These are phyloP conservation scores for Schizopygopsis pylzovi DNA, from an alignment of 2,797 vertebrate genomes.

Conservation along the genomic window DNA sequence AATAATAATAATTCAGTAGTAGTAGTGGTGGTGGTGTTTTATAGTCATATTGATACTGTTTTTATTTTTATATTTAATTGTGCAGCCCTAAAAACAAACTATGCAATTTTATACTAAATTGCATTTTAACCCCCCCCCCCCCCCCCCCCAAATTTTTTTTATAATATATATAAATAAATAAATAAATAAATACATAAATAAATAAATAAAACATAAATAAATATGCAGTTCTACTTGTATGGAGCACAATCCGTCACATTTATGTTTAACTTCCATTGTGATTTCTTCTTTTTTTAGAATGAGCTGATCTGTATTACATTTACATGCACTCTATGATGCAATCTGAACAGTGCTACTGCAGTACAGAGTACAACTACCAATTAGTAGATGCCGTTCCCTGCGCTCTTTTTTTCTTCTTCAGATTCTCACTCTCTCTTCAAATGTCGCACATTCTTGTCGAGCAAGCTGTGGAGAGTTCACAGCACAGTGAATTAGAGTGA, in stretches of 20 bases:
- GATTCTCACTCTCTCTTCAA: constrained; percentile 45
- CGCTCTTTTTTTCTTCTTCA: background rate
- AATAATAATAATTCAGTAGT: background rate
- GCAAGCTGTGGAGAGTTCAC: constrained; percentile 49
- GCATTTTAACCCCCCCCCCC: background rate
- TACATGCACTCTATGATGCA: background rate
- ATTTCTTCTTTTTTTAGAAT: background rate
- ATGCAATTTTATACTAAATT: background rate
- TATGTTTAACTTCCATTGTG: background rate
- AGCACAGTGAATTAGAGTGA: constrained; percentile 49
- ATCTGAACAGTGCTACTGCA: background rate
- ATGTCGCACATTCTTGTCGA: constrained; percentile 48
- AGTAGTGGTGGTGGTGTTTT: background rate
- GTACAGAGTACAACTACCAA: constrained; percentile 7
- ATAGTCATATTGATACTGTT: background rate
- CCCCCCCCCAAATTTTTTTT: too few species aligned
- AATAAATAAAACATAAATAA: too few species aligned
- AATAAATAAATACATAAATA: too few species aligned
- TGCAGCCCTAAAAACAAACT: background rate
- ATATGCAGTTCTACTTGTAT: background rate
- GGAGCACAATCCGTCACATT: background rate
- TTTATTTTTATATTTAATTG: background rate
- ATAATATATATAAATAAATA: too few species aligned
- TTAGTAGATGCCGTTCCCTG: constrained; percentile 16
- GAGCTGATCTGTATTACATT: background rate